A percentile compares a stretch with the other conserved stretches of the same genome.
Evolutionary conservation across 2,113 vertebrate species (phyloP).

Genomic region (Odobenus rosmarus): DNA sequence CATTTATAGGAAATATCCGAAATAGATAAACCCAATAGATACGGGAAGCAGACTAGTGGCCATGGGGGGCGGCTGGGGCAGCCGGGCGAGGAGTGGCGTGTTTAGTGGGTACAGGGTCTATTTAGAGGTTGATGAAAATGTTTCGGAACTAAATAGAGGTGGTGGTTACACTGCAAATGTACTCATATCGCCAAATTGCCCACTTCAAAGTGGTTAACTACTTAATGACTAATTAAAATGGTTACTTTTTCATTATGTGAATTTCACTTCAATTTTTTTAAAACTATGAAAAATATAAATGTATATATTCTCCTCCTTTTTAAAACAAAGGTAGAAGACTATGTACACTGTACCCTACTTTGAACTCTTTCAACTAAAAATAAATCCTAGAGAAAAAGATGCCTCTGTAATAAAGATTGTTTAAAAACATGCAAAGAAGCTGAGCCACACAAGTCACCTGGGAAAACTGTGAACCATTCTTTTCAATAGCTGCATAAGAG

Average conservation of each 20-base stretch:
- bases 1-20: not conserved
- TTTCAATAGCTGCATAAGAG: not conserved
- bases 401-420: not conserved
- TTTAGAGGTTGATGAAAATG: not conserved
- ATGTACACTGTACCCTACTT: not conserved
- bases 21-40: not conserved
- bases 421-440: not conserved
- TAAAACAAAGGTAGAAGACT: not conserved
- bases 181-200: not conserved
- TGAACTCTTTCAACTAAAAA: constrained; percentile 28
- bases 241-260: not conserved
- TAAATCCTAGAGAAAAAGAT: not conserved
- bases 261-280: not conserved
- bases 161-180: not conserved
- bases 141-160: not conserved
- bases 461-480: not conserved
- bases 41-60: not conserved
- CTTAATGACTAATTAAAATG: not conserved
- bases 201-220: not conserved
- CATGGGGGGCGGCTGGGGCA: not conserved
- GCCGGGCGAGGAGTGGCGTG: no score
- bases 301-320: not conserved
- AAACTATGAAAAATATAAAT: not conserved
- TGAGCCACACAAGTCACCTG: not conserved
- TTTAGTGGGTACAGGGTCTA: not conserved